A percentile compares a stretch with the other conserved stretches of the same genome.
Conservation (phyloP, 2,888 invertebrate species). For the Gnatocerus cornutus region DNA sequence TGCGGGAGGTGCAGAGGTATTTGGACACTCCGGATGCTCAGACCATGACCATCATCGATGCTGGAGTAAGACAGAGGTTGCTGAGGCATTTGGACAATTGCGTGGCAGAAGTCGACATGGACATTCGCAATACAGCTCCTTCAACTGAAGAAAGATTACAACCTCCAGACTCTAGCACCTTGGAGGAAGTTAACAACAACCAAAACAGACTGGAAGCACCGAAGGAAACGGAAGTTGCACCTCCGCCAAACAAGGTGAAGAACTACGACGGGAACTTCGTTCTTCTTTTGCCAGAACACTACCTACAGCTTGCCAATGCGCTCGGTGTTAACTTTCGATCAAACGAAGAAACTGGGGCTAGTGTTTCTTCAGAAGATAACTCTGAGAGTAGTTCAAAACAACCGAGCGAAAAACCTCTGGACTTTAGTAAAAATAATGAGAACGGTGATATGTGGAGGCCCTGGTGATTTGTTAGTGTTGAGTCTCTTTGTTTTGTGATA, state of each 20-base stretch:
- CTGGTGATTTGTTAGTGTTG: conserved; percentile 66
- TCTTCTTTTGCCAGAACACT: conserved; percentile 77
- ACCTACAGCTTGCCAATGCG: conserved; percentile 75
- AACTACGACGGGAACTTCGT: conserved; percentile 77
- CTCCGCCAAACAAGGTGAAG: conserved; percentile 63
- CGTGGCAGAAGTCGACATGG: conserved; percentile 76
- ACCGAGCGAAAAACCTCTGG: conserved; percentile 70
- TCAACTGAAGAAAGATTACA: conserved; percentile 62
- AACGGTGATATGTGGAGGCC: conserved; percentile 74
- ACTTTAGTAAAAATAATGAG: conserved; percentile 72
- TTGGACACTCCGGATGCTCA: conserved; percentile 77
- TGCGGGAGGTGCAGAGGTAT: conserved; percentile 76
- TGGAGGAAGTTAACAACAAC: conserved; percentile 66
- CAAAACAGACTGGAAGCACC: conserved; percentile 42
- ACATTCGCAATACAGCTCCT: conserved; percentile 63
- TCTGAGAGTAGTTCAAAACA: conserved; percentile 17
- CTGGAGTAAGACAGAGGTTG: conserved; percentile 75
- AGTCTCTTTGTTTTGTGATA: conserved; percentile 3
- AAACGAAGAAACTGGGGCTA: conserved; percentile 54
- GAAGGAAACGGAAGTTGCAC: conserved; percentile 35
- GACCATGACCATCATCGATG: conserved; percentile 74
- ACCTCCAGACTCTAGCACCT: conserved; percentile 69
- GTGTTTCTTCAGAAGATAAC: conserved; percentile 50
- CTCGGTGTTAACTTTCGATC: conserved; percentile 69
- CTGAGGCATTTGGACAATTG: conserved; percentile 77